These are phyloP conservation scores for Agriopis leucophaearia DNA, from an alignment of 2,888 invertebrate species.

Conservation along the genomic window DNA sequence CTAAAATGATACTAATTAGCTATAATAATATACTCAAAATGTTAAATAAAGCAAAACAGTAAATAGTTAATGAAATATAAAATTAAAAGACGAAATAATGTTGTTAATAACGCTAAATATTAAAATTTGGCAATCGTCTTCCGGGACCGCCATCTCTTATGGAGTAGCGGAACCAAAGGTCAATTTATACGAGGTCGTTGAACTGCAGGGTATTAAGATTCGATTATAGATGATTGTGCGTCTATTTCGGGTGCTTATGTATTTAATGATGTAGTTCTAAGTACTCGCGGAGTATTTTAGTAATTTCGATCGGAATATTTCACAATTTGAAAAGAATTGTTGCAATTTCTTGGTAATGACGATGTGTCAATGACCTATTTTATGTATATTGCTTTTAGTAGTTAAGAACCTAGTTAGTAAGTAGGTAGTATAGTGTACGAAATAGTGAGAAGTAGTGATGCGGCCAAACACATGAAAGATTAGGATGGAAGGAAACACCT, in stretches of 20 bases:
- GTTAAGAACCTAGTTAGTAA: not conserved
- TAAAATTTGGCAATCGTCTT: conserved; percentile 41
- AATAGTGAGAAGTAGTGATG: not conserved
- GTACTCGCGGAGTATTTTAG: conserved; percentile 40
- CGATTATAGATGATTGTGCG: conserved; percentile 48
- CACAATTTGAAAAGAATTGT: conserved; percentile 12
- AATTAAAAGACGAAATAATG: too few relatives aligned
- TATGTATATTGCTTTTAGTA: not conserved
- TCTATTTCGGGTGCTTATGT: conserved; percentile 57
- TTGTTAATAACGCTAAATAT: not conserved
- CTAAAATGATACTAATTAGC: not conserved
- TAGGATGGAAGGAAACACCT: not conserved
- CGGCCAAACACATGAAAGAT: not conserved
- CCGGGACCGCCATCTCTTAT: conserved; percentile 62
- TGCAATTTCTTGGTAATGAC: conserved; percentile 13
- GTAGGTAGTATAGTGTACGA: not conserved
- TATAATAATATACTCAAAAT: not conserved
- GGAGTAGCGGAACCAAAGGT: conserved; percentile 57
- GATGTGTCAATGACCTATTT: conserved; percentile 18
- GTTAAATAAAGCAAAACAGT: not conserved
- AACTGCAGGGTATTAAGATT: conserved; percentile 53
- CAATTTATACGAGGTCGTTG: conserved; percentile 54
- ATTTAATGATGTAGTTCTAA: conserved; percentile 44
- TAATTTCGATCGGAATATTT: conserved; percentile 22
- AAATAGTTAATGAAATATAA: not conserved